These are phyloP conservation scores for Onchidella celtica DNA, from an alignment of 2,888 invertebrate species.

Conservation along the genomic window DNA sequence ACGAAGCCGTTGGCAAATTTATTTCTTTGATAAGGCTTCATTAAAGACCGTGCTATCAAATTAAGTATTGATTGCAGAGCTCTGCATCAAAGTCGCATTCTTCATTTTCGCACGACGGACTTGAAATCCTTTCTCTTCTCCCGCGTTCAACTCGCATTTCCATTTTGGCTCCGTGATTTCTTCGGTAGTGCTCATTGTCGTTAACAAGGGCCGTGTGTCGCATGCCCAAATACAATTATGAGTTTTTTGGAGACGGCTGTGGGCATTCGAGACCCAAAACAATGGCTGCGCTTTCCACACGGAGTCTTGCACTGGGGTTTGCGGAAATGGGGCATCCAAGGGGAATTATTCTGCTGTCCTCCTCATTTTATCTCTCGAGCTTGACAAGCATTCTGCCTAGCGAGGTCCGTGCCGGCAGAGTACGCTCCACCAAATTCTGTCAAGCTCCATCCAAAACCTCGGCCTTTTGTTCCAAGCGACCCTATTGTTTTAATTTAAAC, in stretches of 20 bases:
- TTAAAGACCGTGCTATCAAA: slow-evolving; percentile 48
- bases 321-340: slow-evolving; percentile 35
- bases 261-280: slow-evolving; percentile 20
- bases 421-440: neutral
- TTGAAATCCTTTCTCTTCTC: neutral
- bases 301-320: neutral
- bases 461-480: neutral
- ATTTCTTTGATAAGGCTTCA: slow-evolving; percentile 49
- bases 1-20: slow-evolving; percentile 44
- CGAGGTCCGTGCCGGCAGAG: neutral
- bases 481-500: slow-evolving; percentile 21
- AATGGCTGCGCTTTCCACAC: neutral
- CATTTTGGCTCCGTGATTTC: slow-evolving; percentile 33
- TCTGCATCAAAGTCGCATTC: slow-evolving; percentile 45
- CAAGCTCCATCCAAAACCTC: neutral
- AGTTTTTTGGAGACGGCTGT: slow-evolving; percentile 4
- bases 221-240: slow-evolving; percentile 43
- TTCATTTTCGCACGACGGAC: slow-evolving; percentile 30
- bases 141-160: neutral
- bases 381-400: neutral
- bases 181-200: slow-evolving; percentile 4
- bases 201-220: slow-evolving; percentile 37
- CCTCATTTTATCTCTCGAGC: slow-evolving; percentile 13
- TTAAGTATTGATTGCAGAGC: slow-evolving; percentile 49
- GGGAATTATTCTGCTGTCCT: slow-evolving; percentile 25